Evolutionary conservation across 2,888 invertebrate species (phyloP).

Genomic region (Drosophila pegasa): DNA sequence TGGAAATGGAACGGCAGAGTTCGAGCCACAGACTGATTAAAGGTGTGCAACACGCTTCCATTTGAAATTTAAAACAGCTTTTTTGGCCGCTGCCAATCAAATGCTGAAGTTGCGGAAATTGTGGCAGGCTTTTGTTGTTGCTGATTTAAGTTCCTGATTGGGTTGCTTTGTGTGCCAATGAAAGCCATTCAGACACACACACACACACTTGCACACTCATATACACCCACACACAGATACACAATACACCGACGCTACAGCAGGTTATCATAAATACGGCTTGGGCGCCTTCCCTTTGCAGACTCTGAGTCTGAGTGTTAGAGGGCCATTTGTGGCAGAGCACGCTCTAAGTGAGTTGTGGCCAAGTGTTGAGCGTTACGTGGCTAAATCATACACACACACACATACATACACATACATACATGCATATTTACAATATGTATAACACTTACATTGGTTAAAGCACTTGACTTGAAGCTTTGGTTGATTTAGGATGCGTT

Average conservation of each 20-base stretch:
- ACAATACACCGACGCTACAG: conserved; percentile 4
- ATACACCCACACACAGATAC: conserved; percentile 16
- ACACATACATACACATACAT: conserved; percentile 16
- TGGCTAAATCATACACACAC: conserved; percentile 58
- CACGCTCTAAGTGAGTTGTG: conserved; percentile 72
- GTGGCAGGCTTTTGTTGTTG: conserved; percentile 61
- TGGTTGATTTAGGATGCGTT: conserved; percentile 22
- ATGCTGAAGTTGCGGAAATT: conserved; percentile 66
- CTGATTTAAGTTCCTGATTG: conserved; percentile 62
- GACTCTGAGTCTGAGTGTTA: conserved; percentile 42
- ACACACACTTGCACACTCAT: neutral
- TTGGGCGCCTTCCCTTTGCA: conserved; percentile 13
- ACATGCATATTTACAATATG: conserved; percentile 30
- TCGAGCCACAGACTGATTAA: conserved; percentile 56
- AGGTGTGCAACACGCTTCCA: conserved; percentile 48
- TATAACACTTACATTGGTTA: conserved; percentile 26
- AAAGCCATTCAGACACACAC: conserved; percentile 30
- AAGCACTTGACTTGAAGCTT: conserved; percentile 13
- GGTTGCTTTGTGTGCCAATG: conserved; percentile 52
- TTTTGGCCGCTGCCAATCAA: conserved; percentile 55
- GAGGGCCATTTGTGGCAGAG: conserved; percentile 66
- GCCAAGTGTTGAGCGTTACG: conserved; percentile 62
- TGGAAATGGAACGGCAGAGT: neutral
- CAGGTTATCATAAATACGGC: conserved; percentile 58
- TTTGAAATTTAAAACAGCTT: conserved; percentile 64